These are phyloP conservation scores for Anthophora plumipes DNA, from an alignment of 2,888 invertebrate genomes.

Conservation along the genomic window DNA sequence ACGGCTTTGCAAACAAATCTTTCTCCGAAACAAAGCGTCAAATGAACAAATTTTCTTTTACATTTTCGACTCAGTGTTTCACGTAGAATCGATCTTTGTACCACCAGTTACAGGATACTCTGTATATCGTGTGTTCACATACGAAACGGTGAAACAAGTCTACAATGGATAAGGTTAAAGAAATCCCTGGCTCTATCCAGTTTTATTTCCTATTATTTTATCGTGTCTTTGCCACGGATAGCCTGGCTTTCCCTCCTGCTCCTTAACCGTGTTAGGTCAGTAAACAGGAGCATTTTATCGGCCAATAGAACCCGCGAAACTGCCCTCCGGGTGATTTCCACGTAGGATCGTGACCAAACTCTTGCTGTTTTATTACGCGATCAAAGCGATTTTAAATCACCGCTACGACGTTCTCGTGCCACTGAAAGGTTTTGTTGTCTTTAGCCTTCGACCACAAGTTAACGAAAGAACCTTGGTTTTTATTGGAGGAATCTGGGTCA, in stretches of 20 bases:
- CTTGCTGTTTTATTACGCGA: constrained; percentile 59
- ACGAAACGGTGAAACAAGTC: constrained; percentile 10
- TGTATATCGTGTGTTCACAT: no score
- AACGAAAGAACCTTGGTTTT: constrained; percentile 15
- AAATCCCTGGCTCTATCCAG: constrained; percentile 34
- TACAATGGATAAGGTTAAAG: constrained; percentile 27
- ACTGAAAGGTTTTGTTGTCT: constrained; percentile 44
- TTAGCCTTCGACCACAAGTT: neutral
- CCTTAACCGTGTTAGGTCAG: constrained; percentile 69
- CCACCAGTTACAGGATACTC: no score
- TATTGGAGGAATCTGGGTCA: constrained; percentile 38
- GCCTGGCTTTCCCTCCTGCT: constrained; percentile 46
- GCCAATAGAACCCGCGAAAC: constrained; percentile 60
- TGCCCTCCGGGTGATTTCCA: constrained; percentile 45
- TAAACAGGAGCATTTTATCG: constrained; percentile 70
- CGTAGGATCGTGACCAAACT: constrained; percentile 14
- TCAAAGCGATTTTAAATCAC: constrained; percentile 62
- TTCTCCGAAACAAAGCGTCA: no score
- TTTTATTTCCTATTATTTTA: constrained; percentile 73
- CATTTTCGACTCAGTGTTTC: neutral
- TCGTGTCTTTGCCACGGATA: constrained; percentile 57
- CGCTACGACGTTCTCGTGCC: constrained; percentile 40
- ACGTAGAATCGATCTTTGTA: no score
- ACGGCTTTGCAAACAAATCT: no score
- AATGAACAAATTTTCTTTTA: no score